Evolutionary conservation across 2,797 vertebrate species (phyloP).

Genomic region (Paratrypauchen microcephalus): DNA sequence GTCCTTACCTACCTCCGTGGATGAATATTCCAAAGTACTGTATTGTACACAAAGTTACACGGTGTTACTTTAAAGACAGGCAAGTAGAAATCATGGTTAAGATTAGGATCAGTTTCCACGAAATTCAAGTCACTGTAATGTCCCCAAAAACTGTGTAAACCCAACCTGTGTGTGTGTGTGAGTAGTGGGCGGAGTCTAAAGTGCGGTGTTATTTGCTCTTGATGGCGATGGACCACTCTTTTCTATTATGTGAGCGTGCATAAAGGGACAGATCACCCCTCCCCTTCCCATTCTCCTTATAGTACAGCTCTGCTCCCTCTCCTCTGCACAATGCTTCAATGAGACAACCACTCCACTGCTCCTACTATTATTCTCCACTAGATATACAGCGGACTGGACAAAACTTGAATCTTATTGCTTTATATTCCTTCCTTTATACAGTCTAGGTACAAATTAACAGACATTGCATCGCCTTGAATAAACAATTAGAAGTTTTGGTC

Average conservation of each 20-base stretch:
- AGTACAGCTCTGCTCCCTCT: conserved; percentile 55
- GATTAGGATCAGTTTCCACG: background rate
- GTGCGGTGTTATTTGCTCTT: background rate
- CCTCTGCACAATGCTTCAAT: conserved; percentile 73
- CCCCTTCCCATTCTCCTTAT: conserved; percentile 43
- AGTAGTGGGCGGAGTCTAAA: conserved; percentile 1
- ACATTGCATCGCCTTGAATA: conserved; percentile 17
- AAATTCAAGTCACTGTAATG: background rate
- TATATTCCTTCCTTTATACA: background rate
- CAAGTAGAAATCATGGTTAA: background rate
- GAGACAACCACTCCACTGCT: conserved; percentile 57
- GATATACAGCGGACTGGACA: conserved; percentile 17
- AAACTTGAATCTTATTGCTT: conserved; percentile 4
- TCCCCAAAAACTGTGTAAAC: too few relatives aligned
- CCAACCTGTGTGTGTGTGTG: background rate
- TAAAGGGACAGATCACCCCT: conserved; percentile 54
- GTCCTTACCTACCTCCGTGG: too few relatives aligned
- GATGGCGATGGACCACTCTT: conserved; percentile 1
- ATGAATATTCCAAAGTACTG: too few relatives aligned
- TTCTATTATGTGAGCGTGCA: conserved; percentile 18
- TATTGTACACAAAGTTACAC: too few relatives aligned
- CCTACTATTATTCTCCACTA: background rate
- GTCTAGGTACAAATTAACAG: background rate
- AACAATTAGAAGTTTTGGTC: background rate
- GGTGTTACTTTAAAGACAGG: too few relatives aligned